A percentile compares a stretch with the other conserved stretches of the same genome.
Conservation (phyloP, 2,888 invertebrate genomes). For the Andricus quercusramuli region DNA sequence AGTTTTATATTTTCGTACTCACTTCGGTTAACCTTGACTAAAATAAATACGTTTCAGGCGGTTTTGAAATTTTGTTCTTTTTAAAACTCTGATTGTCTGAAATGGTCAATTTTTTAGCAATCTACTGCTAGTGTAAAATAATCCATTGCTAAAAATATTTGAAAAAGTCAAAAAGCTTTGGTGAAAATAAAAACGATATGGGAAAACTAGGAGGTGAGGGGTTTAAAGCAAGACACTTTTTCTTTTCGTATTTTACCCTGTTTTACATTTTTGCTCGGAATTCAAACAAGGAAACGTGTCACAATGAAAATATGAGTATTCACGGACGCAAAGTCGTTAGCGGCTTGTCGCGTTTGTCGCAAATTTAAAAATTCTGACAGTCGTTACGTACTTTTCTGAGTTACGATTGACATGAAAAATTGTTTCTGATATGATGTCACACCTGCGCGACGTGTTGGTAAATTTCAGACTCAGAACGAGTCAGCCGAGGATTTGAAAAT, state of each 20-base stretch:
- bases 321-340: slow-evolving; percentile 2
- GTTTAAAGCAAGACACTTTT: neutral
- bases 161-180: neutral
- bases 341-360: neutral
- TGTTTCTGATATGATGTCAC: neutral
- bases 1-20: too few species aligned
- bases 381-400: neutral
- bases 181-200: neutral
- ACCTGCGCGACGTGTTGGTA: neutral
- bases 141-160: neutral
- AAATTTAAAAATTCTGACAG: neutral
- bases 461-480: neutral
- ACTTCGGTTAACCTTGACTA: too few species aligned
- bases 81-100: too few species aligned
- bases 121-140: too few species aligned
- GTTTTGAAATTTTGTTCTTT: too few species aligned
- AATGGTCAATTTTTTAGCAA: too few species aligned
- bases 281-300: neutral
- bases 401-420: neutral
- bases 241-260: neutral
- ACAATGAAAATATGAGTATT: neutral
- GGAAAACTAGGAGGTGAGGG: neutral
- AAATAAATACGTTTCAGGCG: too few species aligned
- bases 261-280: neutral
- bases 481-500: neutral